These are phyloP conservation scores for Danaus plexippus DNA, from an alignment of 1,140 invertebrate genomes.

Conservation along the genomic window DNA sequence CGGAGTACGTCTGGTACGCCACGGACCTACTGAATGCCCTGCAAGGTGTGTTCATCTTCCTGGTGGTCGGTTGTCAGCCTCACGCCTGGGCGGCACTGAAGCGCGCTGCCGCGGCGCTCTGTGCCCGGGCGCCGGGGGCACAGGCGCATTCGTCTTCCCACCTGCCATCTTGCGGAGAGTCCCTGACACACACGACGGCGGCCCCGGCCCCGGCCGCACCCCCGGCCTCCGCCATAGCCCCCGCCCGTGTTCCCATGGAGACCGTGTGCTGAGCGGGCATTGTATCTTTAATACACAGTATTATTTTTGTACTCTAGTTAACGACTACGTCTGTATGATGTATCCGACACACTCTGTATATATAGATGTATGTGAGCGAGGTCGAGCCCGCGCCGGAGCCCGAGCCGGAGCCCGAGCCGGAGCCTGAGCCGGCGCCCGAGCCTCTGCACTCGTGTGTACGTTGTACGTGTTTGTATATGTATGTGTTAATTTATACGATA, in stretches of 20 bases:
- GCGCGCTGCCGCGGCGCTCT: conserved; percentile 72
- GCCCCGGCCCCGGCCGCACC: conserved; percentile 79
- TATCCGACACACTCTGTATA: conserved; percentile 27
- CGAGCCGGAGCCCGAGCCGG: conserved; percentile 1
- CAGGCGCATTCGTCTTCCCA: conserved; percentile 81
- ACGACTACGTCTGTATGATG: conserved; percentile 27
- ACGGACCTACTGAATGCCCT: conserved; percentile 87
- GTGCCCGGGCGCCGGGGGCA: conserved; percentile 68
- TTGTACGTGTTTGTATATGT: conserved; percentile 33
- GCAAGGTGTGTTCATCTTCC: conserved; percentile 91
- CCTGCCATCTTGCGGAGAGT: conserved; percentile 82
- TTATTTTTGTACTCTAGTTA: conserved; percentile 48
- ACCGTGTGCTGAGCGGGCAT: conserved; percentile 66
- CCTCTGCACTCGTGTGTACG: conserved; percentile 7
- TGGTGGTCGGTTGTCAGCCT: conserved; percentile 90
- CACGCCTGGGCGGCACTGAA: conserved; percentile 72
- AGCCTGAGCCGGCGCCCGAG: neutral
- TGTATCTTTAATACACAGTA: conserved; percentile 50
- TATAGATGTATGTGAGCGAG: conserved; percentile 15
- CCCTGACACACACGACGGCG: conserved; percentile 80
- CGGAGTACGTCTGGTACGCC: conserved; percentile 83
- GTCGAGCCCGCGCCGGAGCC: conserved; percentile 7
- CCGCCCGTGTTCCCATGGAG: conserved; percentile 73
- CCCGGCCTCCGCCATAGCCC: conserved; percentile 77
- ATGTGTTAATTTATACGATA: conserved; percentile 33